These are phyloP conservation scores for Apostichopus californicus DNA, from an alignment of 35 echinoderm and acorn worm genomes.

Conservation along the genomic window DNA sequence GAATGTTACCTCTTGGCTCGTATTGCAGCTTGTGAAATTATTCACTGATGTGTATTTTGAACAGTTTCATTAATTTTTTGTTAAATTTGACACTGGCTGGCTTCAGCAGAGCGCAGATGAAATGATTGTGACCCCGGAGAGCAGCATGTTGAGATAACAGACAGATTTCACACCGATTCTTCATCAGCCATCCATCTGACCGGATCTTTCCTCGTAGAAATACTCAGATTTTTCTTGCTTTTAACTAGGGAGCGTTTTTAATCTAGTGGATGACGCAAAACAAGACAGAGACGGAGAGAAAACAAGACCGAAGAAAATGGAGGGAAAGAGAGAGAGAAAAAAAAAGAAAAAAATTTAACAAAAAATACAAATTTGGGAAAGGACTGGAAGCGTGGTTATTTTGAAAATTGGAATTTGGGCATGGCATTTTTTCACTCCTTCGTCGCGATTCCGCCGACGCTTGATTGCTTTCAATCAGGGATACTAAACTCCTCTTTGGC, in stretches of 20 bases:
- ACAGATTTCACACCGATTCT: slow-evolving; percentile 38
- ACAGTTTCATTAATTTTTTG: slow-evolving; percentile 9
- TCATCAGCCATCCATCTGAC: slow-evolving; percentile 30
- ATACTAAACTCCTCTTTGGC: slow-evolving; percentile 23
- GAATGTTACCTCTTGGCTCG: not conserved
- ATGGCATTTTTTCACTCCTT: slow-evolving; percentile 41
- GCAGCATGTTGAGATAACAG: slow-evolving; percentile 22
- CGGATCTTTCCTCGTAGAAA: slow-evolving; percentile 27
- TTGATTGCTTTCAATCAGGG: slow-evolving; percentile 57
- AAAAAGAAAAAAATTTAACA: not conserved
- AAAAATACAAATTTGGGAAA: slow-evolving; percentile 50
- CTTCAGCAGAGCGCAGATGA: not conserved
- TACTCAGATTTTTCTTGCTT: slow-evolving; percentile 24
- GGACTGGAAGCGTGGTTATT: slow-evolving; percentile 49
- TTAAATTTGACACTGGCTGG: slow-evolving; percentile 10
- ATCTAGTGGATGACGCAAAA: slow-evolving; percentile 39
- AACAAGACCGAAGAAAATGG: not conserved
- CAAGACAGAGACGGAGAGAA: not conserved
- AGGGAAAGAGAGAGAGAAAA: not conserved
- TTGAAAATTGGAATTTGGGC: slow-evolving; percentile 20
- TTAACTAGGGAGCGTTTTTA: slow-evolving; percentile 27
- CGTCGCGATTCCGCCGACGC: slow-evolving; percentile 27
- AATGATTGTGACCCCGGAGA: slow-evolving; percentile 4
- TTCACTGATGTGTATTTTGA: slow-evolving; percentile 11
- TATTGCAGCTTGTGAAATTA: not conserved